Base-by-base conservation (phyloP, 2,888 invertebrate species). In the Mechanitis messenoides region DNA sequence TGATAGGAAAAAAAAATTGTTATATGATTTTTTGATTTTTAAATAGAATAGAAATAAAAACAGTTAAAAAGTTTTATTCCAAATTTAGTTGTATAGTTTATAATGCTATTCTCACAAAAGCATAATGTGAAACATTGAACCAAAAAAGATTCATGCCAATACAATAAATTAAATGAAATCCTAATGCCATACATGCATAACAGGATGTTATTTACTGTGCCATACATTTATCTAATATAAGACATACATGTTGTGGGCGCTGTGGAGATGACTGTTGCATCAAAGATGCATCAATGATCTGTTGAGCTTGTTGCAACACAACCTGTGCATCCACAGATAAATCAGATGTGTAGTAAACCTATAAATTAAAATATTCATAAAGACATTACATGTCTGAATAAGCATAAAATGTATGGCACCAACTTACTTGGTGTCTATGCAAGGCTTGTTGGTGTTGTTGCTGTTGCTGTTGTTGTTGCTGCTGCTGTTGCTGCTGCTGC, bases 281-380 rank as follows among this genome's bases (percentile, higher is more conserved):
- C 83, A 88, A 73, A 82, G 90, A 90, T 84, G 90, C 87, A 79
- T 91, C 91, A 84, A 91, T 89, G 79, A 90, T 87, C 81, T 91
- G 91, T 81, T 91, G 91, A 72, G 88, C 85, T 74, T 91, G 91
- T 84, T 91, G 91, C 80, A 91, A 90, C 72, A 90, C 90, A 82
- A 90, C 89, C 84, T 91, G 91, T 79, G 89, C 85, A 78, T 90
- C 90, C 85, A 87, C 87, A 73, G 90, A 88, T 78, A 90, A 84
- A 81, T 90, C 89, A 77, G 90, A 90, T 75, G 90, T 87, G 89
- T 91, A 91, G 89, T 89, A 90, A 79, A 91, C 91, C 91, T 91
- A 89, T 83, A 87, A 89, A 88, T 86, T 20, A 87, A 89, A 88
- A 83, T 72, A 58, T 57, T 59, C 56, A 61, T 68, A 68, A 67